These are phyloP conservation scores for Phengaris arion DNA, from an alignment of 2,888 invertebrate species.

Conservation along the genomic window DNA sequence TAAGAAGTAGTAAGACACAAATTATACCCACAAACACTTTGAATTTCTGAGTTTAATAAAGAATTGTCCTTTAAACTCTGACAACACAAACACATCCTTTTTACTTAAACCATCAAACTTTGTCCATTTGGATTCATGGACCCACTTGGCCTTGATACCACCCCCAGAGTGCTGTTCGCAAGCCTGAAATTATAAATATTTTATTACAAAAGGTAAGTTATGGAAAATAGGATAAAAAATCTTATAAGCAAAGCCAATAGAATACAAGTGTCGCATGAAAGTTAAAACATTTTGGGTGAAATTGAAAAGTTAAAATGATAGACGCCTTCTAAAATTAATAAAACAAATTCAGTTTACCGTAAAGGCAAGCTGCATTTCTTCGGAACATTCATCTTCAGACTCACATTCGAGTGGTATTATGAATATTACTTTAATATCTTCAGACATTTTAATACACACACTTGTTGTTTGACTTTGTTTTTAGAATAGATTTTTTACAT, in stretches of 20 bases:
- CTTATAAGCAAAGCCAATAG: not conserved
- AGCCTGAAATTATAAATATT: slow-evolving; percentile 48
- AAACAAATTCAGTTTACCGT: slow-evolving; percentile 62
- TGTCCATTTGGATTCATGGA: slow-evolving; percentile 80
- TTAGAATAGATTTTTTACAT: not conserved
- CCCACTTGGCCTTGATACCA: slow-evolving; percentile 82
- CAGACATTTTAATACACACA: slow-evolving; percentile 50
- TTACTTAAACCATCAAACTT: slow-evolving; percentile 80
- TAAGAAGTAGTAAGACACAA: not conserved
- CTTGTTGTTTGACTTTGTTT: not conserved
- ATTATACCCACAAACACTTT: slow-evolving; percentile 83
- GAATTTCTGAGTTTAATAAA: slow-evolving; percentile 83
- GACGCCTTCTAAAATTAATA: not conserved
- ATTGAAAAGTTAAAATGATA: not conserved
- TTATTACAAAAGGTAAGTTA: slow-evolving; percentile 15
- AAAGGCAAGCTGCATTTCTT: slow-evolving; percentile 81
- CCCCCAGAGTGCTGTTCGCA: slow-evolving; percentile 78
- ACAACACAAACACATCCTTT: slow-evolving; percentile 88
- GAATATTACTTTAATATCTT: slow-evolving; percentile 72
- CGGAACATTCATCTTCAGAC: slow-evolving; percentile 75
- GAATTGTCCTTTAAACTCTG: slow-evolving; percentile 85
- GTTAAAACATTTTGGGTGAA: not conserved
- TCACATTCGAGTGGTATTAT: slow-evolving; percentile 72
- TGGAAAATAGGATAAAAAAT: not conserved
- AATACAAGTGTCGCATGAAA: not conserved